These are phyloP conservation scores for Trachymyrmex cornetzi DNA, from an alignment of 1,140 invertebrate genomes.

Conservation along the genomic window DNA sequence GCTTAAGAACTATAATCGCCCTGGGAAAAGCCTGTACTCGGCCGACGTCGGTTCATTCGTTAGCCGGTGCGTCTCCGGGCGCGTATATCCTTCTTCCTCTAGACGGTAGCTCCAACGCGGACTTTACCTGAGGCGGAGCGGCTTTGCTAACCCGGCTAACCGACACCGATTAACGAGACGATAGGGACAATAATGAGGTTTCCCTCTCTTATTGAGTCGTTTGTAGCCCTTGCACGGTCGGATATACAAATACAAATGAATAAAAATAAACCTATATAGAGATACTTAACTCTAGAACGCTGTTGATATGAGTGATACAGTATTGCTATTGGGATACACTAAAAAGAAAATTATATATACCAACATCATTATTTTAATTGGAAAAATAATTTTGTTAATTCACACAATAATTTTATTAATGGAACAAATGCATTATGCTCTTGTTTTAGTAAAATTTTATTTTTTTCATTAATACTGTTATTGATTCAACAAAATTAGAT, in stretches of 20 bases:
- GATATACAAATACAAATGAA: not conserved
- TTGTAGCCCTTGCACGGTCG: not conserved
- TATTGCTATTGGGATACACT: too few relatives aligned
- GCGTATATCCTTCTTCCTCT: constrained; percentile 17
- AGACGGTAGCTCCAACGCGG: constrained; percentile 19
- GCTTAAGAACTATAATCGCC: constrained; percentile 48
- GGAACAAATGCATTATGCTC: too few relatives aligned
- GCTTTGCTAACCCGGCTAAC: constrained; percentile 49
- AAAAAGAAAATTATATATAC: too few relatives aligned
- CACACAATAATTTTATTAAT: too few relatives aligned
- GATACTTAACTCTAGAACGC: not conserved
- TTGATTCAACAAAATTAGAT: too few relatives aligned
- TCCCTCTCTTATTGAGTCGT: constrained; percentile 41
- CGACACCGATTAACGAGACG: constrained; percentile 46
- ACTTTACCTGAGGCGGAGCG: constrained; percentile 33
- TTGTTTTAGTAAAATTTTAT: too few relatives aligned
- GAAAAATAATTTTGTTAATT: too few relatives aligned
- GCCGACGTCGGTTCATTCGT: constrained; percentile 37
- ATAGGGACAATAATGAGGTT: constrained; percentile 48
- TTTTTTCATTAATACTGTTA: too few relatives aligned
- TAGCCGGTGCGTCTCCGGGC: constrained; percentile 35
- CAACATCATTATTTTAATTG: too few relatives aligned
- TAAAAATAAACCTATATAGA: not conserved
- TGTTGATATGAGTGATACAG: too few relatives aligned
- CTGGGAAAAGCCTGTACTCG: constrained; percentile 49